These are phyloP conservation scores for Diplosoma virens DNA, from an alignment of 23 tunicate species.

Conservation along the genomic window DNA sequence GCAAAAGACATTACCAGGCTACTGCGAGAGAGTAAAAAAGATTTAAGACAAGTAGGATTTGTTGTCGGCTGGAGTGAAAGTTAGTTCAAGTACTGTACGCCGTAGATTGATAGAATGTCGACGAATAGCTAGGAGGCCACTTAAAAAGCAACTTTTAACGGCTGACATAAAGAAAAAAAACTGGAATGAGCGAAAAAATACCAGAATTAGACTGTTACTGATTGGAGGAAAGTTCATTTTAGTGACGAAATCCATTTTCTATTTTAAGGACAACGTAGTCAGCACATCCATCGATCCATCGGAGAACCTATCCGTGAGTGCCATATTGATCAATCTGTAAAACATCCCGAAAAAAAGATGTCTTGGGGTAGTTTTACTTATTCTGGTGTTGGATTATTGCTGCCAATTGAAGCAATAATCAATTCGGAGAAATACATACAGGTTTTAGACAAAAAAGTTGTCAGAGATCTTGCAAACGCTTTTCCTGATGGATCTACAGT, in stretches of 20 bases:
- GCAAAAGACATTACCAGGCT: too few relatives aligned
- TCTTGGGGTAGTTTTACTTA: conserved; percentile 21
- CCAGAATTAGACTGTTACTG: conserved; percentile 1
- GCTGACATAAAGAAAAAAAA: background rate
- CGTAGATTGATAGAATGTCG: conserved; percentile 1
- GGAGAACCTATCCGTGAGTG: conserved; percentile 20
- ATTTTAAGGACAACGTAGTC: conserved; percentile 9
- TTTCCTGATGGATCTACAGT: conserved; percentile 8
- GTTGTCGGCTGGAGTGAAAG: too few relatives aligned
- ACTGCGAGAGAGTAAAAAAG: too few relatives aligned
- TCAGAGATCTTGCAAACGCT: conserved; percentile 10
- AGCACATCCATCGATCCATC: conserved; percentile 9
- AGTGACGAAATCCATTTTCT: conserved; percentile 19
- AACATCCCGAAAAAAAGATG: conserved; percentile 9
- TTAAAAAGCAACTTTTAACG: conserved; percentile 6
- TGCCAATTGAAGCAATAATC: conserved; percentile 12
- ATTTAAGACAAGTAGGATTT: too few relatives aligned
- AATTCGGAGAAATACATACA: conserved; percentile 4
- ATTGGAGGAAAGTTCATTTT: conserved; percentile 16
- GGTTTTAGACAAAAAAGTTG: conserved; percentile 12
- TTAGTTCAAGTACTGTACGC: background rate
- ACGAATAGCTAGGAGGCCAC: background rate
- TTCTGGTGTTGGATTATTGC: background rate
- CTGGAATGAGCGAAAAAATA: background rate
- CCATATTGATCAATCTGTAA: conserved; percentile 13